Base-by-base conservation (phyloP, 2,888 invertebrate species). In the Agonopterix arenella region DNA sequence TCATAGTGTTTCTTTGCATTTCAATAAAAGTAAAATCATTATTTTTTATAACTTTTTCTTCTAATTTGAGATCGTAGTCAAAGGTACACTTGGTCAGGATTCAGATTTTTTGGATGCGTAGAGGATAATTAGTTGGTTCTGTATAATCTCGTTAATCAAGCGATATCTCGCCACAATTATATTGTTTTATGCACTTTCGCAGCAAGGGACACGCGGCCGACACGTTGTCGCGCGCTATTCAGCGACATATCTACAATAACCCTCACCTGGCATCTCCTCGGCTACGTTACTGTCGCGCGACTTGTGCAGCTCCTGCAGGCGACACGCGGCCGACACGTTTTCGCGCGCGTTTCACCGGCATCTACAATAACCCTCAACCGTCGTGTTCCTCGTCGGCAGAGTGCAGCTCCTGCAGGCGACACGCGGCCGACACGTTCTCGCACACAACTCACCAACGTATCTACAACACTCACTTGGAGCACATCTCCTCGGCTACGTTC, bases 251-350 rank as follows among this genome's bases (percentile, higher is more conserved):
- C 18, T 18, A 18, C 18, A 3, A 18, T 1, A 18, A 1, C 18
- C 4, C 36, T 55, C 43, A 79, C 84, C 80, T n/a, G n/a, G 95
- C 79, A 95, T 95, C 45, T 93, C 92, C 71, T 96, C 96, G 1
- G 95, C 95, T 2, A 94, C 73, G 70, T 96, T 95, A 55, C 97
- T 90, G 75, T 97, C 97, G 36, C 96, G 78, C 0, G 96, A 93
- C 76, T 97, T 97, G 36, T 78, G 73, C 46, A 92, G 65, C 66
- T 95, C 94, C 74, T 95, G 95, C 46, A 93, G 67, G 47, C 93
- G 89, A 9, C 92, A 78, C 0, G 93, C 92, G 48, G 91, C 89
- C 0, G 90, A 89, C 50, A 95, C 76, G 60, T 91, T 85, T 47
- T 89, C 92, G 47, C 90, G n/a, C n/a, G n/a, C n/a, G n/a, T n/a